These are phyloP conservation scores for Cephus spinipes DNA, from an alignment of 2,888 invertebrate species.

Conservation along the genomic window DNA sequence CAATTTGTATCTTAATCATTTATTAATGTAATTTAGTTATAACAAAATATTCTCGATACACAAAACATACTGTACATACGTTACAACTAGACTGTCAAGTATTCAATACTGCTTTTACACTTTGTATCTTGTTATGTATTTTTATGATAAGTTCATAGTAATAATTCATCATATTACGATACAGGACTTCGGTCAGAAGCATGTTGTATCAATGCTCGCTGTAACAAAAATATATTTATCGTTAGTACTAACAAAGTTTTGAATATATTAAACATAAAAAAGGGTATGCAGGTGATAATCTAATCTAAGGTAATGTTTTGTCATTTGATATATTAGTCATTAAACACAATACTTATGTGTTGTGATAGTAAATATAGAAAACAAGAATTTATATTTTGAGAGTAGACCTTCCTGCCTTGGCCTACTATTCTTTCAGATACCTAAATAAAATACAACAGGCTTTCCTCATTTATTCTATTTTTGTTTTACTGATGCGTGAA, in stretches of 20 bases:
- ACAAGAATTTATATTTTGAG: neutral
- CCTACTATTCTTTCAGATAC: neutral
- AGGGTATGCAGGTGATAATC: too few species aligned
- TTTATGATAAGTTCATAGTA: neutral
- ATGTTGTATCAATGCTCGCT: slow-evolving; percentile 51
- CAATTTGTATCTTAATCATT: neutral
- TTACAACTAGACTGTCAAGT: neutral
- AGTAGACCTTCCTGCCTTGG: neutral
- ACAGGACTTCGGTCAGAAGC: slow-evolving; percentile 41
- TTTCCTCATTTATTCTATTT: neutral
- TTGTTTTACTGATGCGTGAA: neutral
- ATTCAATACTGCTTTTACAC: neutral
- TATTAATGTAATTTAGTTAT: neutral
- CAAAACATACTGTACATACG: neutral
- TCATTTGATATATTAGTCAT: too few species aligned
- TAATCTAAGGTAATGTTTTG: too few species aligned
- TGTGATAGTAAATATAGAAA: too few species aligned
- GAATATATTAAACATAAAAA: too few species aligned
- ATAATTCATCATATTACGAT: slow-evolving; percentile 14
- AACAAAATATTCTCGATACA: neutral
- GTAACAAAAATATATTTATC: slow-evolving; percentile 26
- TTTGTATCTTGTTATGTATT: neutral
- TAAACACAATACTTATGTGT: too few species aligned
- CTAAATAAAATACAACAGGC: neutral
- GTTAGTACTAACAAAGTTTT: neutral